These are phyloP conservation scores for Otocyon megalotis DNA, from an alignment of 2,113 vertebrate species.

Conservation along the genomic window DNA sequence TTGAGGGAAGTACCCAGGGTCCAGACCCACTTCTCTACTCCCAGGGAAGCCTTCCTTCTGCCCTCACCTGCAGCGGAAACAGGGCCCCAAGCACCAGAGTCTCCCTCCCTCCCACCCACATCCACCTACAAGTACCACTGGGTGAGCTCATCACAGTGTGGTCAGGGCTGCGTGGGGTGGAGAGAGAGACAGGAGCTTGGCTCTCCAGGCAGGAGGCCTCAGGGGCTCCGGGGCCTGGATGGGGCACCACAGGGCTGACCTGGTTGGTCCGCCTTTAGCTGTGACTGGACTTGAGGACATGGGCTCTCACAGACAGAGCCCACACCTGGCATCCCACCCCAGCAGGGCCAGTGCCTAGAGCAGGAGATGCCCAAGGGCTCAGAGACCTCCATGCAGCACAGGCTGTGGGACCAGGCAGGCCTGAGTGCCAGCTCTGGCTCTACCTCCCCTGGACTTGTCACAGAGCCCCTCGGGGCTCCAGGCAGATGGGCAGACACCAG, in stretches of 20 bases:
- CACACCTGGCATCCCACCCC: too few species aligned
- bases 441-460: background rate
- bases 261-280: background rate
- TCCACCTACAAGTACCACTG: accelerated
- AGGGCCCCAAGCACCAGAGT: background rate
- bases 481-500: accelerated
- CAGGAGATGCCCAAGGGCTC: accelerated
- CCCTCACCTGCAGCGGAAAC: accelerated
- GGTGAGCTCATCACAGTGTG: accelerated
- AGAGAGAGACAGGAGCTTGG: background rate
- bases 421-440: accelerated
- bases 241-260: too few species aligned
- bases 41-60: accelerated
- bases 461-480: background rate
- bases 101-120: accelerated
- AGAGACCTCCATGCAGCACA: accelerated
- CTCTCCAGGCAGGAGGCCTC: background rate
- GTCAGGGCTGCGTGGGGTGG: background rate
- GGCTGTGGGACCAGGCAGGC: accelerated
- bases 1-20: too few species aligned
- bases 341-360: background rate
- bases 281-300: accelerated
- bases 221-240: background rate
- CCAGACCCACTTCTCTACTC: too few species aligned
- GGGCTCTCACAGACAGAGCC: accelerated